Conservation (phyloP, 1,140 invertebrate species). For the Dreissena rostriformis region DNA sequence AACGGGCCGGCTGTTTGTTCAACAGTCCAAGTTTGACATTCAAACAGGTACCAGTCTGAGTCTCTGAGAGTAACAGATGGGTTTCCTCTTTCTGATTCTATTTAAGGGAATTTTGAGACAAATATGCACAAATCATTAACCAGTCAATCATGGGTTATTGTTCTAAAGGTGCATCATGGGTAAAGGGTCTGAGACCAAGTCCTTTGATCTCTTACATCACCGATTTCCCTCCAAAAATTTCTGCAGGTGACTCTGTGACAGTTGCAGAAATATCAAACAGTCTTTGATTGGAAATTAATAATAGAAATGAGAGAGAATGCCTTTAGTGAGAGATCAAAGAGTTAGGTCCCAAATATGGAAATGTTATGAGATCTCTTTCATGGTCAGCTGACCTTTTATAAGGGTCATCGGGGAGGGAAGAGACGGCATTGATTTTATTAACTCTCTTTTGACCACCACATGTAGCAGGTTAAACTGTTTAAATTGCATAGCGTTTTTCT, state of each 20-base stretch:
- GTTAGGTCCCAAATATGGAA: background rate
- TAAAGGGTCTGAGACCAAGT: background rate
- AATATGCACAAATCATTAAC: conserved; percentile 36
- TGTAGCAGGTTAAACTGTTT: no score
- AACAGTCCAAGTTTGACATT: background rate
- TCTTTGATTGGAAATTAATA: conserved; percentile 13
- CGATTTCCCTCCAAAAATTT: conserved; percentile 40
- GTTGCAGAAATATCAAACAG: background rate
- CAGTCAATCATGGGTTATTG: conserved; percentile 30
- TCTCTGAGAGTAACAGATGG: conserved; percentile 42
- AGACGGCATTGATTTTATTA: no score
- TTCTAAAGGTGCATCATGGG: conserved; percentile 4
- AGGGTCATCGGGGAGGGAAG: no score
- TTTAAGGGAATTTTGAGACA: conserved; percentile 20
- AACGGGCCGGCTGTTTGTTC: no score
- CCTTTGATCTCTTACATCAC: conserved; percentile 52
- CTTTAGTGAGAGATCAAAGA: background rate
- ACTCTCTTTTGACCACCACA: no score
- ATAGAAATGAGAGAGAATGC: background rate
- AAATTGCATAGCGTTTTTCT: no score
- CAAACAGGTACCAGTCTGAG: conserved; percentile 48
- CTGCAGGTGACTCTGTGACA: conserved; percentile 30
- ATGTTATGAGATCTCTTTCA: background rate
- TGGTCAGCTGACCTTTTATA: no score
- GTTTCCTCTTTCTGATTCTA: conserved; percentile 16